These are phyloP conservation scores for Oxyteleia sp. DNA, from an alignment of 2,888 invertebrate genomes.

Conservation along the genomic window DNA sequence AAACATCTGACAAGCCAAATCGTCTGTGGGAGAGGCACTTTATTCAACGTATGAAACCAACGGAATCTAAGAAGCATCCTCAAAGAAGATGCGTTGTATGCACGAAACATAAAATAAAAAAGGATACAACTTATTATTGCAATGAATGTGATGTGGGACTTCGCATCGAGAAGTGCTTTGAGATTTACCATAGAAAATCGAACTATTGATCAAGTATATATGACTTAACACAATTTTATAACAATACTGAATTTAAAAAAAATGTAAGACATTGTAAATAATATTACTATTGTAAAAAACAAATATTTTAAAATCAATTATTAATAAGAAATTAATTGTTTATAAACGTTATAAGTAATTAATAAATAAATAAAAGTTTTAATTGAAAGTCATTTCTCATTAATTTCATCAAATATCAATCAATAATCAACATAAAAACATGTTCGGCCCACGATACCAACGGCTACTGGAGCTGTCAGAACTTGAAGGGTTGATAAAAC, in stretches of 20 bases:
- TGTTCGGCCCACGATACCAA: too few species aligned
- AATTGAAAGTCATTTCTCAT: too few species aligned
- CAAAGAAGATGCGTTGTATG: conserved; percentile 29
- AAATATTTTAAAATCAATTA: not conserved
- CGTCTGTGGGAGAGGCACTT: conserved; percentile 43
- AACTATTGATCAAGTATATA: not conserved
- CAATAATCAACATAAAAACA: too few species aligned
- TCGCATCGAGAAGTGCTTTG: conserved; percentile 39
- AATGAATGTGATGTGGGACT: conserved; percentile 39
- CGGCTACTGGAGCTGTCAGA: too few species aligned
- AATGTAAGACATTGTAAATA: not conserved
- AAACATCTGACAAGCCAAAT: conserved; percentile 27
- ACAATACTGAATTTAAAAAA: not conserved
- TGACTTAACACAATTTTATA: conserved; percentile 3
- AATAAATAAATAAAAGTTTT: too few species aligned
- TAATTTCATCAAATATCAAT: too few species aligned
- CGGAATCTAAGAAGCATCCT: not conserved
- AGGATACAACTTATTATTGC: conserved; percentile 26
- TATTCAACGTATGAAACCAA: conserved; percentile 18
- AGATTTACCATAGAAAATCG: conserved; percentile 28
- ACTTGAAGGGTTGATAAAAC: too few species aligned
- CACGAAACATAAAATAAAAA: conserved; percentile 36
- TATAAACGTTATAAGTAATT: too few species aligned
- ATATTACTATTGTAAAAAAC: not conserved
- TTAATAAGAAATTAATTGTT: too few species aligned